Percentiles rank a stretch among this genome's conserved stretches.
Conservation (phyloP, 2,113 vertebrate species). For the Zosterops japonicus region DNA sequence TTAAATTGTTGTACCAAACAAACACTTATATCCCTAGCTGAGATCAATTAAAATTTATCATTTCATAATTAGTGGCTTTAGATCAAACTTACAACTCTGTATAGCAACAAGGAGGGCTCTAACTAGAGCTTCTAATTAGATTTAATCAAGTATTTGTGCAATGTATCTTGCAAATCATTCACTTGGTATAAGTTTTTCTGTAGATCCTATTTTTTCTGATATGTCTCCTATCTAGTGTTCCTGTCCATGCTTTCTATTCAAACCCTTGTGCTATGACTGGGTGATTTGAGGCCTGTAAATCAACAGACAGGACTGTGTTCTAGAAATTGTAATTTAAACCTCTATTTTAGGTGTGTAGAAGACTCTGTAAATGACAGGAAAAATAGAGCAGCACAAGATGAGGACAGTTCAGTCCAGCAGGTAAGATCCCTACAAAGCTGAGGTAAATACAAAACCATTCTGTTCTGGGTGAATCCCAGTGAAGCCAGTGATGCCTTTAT, state of each 20-base stretch:
- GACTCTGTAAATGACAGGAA: neutral
- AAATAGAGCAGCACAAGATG: neutral
- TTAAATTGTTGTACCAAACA: neutral
- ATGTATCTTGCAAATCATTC: neutral
- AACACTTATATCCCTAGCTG: neutral
- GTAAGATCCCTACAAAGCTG: slow-evolving; percentile 1
- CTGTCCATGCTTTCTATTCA: neutral
- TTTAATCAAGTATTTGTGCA: neutral
- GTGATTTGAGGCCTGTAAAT: neutral
- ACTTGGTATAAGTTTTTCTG: neutral
- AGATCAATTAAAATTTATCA: neutral
- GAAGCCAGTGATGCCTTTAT: neutral
- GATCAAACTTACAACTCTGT: neutral
- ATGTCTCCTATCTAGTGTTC: neutral
- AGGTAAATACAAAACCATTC: neutral
- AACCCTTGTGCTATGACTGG: neutral
- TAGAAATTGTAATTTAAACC: neutral
- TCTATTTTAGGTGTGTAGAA: slow-evolving; percentile 35
- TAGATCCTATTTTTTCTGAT: neutral
- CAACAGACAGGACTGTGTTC: neutral
- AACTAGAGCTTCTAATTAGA: neutral
- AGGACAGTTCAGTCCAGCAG: slow-evolving; percentile 15
- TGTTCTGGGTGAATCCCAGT: neutral
- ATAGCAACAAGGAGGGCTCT: neutral
- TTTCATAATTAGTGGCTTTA: neutral